Evolutionary conservation across 2,888 invertebrate genomes (phyloP), one percentile per base, ranked within the genome.

Genomic region (Maniola hyperantus): DNA sequence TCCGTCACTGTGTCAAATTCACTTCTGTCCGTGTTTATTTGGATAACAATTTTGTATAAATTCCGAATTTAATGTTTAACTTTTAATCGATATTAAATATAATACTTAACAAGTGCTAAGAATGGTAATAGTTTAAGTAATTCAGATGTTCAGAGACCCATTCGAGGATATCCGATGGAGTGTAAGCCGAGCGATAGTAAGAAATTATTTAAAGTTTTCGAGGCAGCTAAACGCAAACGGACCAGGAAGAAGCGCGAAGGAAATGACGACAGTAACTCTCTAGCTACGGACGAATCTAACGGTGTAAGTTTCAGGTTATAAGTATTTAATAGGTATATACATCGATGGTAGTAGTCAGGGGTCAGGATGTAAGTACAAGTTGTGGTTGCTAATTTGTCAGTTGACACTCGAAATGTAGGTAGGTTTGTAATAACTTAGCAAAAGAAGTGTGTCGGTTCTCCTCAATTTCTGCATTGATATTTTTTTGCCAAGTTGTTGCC

Each of bases 151-250:
- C 67, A 72, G 72, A 69, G 84, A 84, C 75, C 79, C 79, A 44
- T 82, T 83, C 57, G 77, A 78, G 65, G 76, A 78, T 75, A 76
- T 83, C 69, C 76, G 78, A 91, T 92, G 91, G 91, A 91, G 78
- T 85, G 87, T 83, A 84, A 88, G 76, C 61, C 83, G 72, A 83
- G 82, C 78, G 90, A 91, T 82, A 89, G 88, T 74, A 90, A 90
- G 80, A 90, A 88, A 84, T 71, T 91, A 72, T 83, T 84, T 67
- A 85, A 90, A 81, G 89, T 90, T 72, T 91, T 87, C 69, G 91
- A 91, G 64, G 85, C 85, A 13, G 78, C 91, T 11, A 87, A 86
- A 76, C 79, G 81, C 36, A 89, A 85, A 69, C 80, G 81, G 20
- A 75, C 77, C 8, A 81, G 78, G 71, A 91, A 84, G 74, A 89